Evolutionary conservation across 2,113 vertebrate genomes (phyloP).

Genomic region (Fregetta grallaria): DNA sequence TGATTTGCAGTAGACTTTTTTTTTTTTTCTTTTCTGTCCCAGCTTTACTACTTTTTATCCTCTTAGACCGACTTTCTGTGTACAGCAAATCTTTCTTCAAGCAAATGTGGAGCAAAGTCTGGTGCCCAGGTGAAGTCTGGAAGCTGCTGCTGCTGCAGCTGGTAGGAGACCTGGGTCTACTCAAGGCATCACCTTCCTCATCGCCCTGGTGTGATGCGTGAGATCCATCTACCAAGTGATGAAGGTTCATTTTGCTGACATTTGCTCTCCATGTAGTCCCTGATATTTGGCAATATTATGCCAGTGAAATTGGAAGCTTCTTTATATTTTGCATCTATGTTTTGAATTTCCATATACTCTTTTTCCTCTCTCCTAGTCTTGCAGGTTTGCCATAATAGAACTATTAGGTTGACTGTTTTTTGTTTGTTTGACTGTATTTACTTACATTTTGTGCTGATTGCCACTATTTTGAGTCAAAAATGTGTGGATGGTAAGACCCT

Average conservation of each 20-base stretch:
- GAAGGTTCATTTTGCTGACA: neutral
- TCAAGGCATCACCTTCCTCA: accelerated
- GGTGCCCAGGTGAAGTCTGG: neutral
- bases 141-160: neutral
- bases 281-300: neutral
- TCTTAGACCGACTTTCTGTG: neutral
- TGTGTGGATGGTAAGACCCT: neutral
- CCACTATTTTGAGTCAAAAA: neutral
- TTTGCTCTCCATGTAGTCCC: neutral
- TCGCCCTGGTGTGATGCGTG: no score
- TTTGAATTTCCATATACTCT: neutral
- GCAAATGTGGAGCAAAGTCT: neutral
- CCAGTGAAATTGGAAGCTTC: neutral
- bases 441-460: neutral
- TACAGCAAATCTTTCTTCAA: neutral
- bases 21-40: neutral
- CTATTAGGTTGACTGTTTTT: neutral
- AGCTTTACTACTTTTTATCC: neutral
- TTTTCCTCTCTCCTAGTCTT: neutral
- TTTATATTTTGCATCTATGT: neutral
- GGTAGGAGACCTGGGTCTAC: neutral
- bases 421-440: neutral
- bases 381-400: neutral
- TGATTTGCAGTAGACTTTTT: neutral
- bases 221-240: neutral